Evolutionary conservation across 2,888 invertebrate species (phyloP).

Genomic region (Coleophora flavipennella): DNA sequence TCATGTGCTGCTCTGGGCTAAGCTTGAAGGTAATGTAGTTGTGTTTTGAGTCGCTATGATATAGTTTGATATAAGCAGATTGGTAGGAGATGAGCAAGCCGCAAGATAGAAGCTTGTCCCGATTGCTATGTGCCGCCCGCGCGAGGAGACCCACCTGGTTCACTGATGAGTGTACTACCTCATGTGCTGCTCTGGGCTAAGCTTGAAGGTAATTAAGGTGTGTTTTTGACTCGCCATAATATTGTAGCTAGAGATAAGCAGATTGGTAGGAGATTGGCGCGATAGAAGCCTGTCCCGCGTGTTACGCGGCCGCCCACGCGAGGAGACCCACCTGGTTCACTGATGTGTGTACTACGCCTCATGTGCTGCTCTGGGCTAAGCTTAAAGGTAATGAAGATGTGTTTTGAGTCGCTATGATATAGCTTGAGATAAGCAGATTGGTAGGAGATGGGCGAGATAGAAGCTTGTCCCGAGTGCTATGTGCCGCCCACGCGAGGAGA

Average conservation of each 20-base stretch:
- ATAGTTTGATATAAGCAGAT: too few relatives aligned
- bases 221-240: background rate
- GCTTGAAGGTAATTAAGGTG: too few relatives aligned
- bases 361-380: slow-evolving; percentile 96
- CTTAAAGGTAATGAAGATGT: slow-evolving; percentile 76
- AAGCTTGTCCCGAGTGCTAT: too few relatives aligned
- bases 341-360: slow-evolving; percentile 91
- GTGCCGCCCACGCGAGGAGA: slow-evolving; percentile 83
- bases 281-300: slow-evolving; percentile 94
- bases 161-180: slow-evolving; percentile 91
- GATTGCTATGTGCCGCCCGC: too few relatives aligned
- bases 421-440: background rate
- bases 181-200: slow-evolving; percentile 91
- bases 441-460: slow-evolving; percentile 89
- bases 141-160: slow-evolving; percentile 89
- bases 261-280: slow-evolving; percentile 95
- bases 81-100: too few relatives aligned
- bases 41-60: too few relatives aligned
- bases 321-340: slow-evolving; percentile 90
- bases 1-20: slow-evolving; percentile 96
- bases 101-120: too few relatives aligned
- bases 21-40: slow-evolving; percentile 93
- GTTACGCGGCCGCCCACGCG: slow-evolving; percentile 89
- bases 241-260: too few relatives aligned
- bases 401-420: background rate